phyloP scores from a whole-genome alignment of 2,113 vertebrate genomes.

The Plestiodon gilberti region DNA sequence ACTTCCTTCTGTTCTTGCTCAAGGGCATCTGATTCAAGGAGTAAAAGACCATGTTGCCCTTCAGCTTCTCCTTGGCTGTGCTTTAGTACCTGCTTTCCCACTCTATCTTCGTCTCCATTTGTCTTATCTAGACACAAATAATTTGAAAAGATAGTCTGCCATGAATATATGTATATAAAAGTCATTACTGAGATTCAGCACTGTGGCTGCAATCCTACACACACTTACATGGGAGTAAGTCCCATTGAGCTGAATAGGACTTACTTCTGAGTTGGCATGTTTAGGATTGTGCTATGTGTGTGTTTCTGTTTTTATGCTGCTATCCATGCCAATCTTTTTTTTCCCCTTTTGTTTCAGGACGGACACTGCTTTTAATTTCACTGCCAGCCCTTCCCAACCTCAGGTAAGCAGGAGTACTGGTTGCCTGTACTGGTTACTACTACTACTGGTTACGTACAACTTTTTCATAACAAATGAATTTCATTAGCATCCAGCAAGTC shows the following conservation, averaged over 20 bases:
- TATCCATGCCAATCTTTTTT: constrained; percentile 31
- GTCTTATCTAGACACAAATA: neutral
- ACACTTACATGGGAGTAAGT: too few species aligned
- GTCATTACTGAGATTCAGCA: too few species aligned
- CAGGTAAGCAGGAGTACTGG: constrained; percentile 73
- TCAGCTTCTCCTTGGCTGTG: neutral
- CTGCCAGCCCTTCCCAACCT: constrained; percentile 84
- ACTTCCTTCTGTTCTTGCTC: neutral
- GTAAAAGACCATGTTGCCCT: neutral
- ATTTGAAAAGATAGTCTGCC: neutral
- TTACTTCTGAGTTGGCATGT: too few species aligned
- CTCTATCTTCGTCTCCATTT: neutral
- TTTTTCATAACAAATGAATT: neutral
- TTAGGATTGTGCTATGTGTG: too few species aligned
- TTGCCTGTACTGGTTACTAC: neutral
- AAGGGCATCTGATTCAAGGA: neutral
- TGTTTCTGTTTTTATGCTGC: neutral
- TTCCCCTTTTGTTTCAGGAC: constrained; percentile 75
- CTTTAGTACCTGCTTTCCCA: neutral
- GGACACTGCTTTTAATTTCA: constrained; percentile 76
- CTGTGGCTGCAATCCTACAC: too few species aligned
- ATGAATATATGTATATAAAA: neutral
- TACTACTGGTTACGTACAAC: neutral
- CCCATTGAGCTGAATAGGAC: too few species aligned
- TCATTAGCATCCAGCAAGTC: neutral